Evolutionary conservation across 2,113 vertebrate genomes (phyloP).

Genomic region (Romanogobio albipinnatus): DNA sequence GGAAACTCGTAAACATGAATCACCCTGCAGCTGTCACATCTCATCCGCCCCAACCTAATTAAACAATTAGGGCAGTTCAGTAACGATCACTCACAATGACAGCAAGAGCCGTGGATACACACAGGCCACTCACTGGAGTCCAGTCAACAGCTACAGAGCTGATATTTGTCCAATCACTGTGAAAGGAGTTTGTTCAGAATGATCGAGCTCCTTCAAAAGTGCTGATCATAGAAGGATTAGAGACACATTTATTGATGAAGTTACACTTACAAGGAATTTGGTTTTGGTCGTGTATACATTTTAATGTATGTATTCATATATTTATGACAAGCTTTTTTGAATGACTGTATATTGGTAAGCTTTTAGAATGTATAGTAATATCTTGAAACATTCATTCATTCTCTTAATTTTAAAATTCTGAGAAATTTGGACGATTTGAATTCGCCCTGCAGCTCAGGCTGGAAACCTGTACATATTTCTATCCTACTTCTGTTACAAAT

Average conservation of each 20-base stretch:
- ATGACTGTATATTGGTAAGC: no score
- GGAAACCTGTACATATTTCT: no score
- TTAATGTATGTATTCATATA: not conserved
- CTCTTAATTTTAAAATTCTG: not conserved
- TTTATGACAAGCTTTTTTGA: not conserved
- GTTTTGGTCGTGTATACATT: not conserved
- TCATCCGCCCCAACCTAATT: slow-evolving; percentile 68
- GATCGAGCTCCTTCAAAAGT: not conserved
- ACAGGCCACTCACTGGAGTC: slow-evolving; percentile 31
- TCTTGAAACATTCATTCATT: not conserved
- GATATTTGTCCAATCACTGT: slow-evolving; percentile 22
- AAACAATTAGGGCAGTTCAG: slow-evolving; percentile 75
- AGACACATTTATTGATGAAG: not conserved
- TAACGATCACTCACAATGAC: slow-evolving; percentile 67
- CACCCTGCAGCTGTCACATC: slow-evolving; percentile 69
- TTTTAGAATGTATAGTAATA: no score
- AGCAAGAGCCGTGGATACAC: slow-evolving; percentile 63
- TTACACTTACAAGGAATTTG: not conserved
- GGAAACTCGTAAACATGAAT: slow-evolving; percentile 71
- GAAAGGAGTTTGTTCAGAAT: not conserved
- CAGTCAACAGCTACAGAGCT: slow-evolving; percentile 8
- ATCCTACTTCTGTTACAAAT: no score
- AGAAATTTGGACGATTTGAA: no score
- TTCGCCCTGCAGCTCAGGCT: no score
- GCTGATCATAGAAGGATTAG: not conserved